phyloP scores from a whole-genome alignment of 2,113 vertebrate species.

The Agapornis roseicollis region DNA sequence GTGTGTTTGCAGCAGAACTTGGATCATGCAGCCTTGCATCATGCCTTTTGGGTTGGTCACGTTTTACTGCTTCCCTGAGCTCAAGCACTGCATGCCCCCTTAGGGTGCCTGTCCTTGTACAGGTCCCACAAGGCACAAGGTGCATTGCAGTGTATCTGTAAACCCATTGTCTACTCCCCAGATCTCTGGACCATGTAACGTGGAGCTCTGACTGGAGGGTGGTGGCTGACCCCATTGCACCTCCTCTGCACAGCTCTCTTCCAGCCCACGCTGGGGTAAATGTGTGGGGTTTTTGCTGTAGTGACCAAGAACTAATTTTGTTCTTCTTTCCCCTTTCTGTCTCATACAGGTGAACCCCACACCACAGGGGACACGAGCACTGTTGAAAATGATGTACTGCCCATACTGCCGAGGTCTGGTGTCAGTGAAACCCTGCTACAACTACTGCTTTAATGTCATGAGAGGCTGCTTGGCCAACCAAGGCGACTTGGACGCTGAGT shows the following conservation, averaged over 20 bases:
- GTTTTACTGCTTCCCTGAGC: neutral
- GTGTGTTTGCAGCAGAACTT: neutral
- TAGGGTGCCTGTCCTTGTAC: neutral
- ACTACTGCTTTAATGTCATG: constrained; percentile 97
- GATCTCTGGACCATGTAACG: rapidly evolving
- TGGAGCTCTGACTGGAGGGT: rapidly evolving
- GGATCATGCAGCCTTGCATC: neutral
- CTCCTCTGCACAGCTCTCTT: neutral
- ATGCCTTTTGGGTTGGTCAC: rapidly evolving
- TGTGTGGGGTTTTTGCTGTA: neutral
- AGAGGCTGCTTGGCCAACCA: constrained; percentile 95
- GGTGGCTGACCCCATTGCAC: rapidly evolving
- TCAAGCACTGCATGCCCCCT: rapidly evolving
- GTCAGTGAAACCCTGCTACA: constrained; percentile 92
- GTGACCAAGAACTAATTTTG: neutral
- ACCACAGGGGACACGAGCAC: constrained; percentile 82
- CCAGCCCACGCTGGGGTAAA: too few species aligned
- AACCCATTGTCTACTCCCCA: neutral
- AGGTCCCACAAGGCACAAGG: neutral
- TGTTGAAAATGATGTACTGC: constrained; percentile 97
- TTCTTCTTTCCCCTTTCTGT: neutral
- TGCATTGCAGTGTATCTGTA: neutral
- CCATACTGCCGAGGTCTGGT: constrained; percentile 92
- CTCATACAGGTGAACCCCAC: constrained; percentile 87
- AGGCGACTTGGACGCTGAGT: constrained; percentile 91